phyloP scores from a whole-genome alignment of 2,797 vertebrate species.

The Neopelma chrysocephalum region DNA sequence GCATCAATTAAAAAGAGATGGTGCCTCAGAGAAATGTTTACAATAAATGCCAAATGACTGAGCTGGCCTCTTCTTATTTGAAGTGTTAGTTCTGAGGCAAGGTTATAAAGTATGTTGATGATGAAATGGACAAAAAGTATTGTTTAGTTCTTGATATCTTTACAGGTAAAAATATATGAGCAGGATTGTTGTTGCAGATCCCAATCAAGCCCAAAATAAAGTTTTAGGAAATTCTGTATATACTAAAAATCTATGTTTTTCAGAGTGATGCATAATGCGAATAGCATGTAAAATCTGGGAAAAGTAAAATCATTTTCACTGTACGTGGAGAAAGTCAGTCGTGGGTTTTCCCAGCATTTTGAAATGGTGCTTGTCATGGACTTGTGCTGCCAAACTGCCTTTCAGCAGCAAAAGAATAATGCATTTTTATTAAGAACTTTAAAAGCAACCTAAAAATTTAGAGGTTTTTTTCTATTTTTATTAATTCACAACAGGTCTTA shows the following conservation, averaged over 20 bases:
- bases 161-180: not conserved
- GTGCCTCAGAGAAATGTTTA: not conserved
- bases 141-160: not conserved
- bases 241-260: not conserved
- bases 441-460: not conserved
- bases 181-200: not conserved
- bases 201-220: not conserved
- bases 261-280: not conserved
- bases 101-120: not conserved
- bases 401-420: not conserved
- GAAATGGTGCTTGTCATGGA: not conserved
- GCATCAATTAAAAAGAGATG: constrained; percentile 21
- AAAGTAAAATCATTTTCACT: not conserved
- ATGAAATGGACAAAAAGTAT: not conserved
- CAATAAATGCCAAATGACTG: constrained; percentile 14
- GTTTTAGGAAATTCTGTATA: not conserved
- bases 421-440: not conserved
- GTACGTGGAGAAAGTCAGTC: not conserved
- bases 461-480: not conserved
- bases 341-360: not conserved
- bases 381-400: not conserved
- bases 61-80: not conserved
- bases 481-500: not conserved
- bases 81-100: not conserved
- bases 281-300: not conserved